Base-by-base conservation (phyloP, 2,797 vertebrate genomes). In the Acrossocheilus wenchowensis region DNA sequence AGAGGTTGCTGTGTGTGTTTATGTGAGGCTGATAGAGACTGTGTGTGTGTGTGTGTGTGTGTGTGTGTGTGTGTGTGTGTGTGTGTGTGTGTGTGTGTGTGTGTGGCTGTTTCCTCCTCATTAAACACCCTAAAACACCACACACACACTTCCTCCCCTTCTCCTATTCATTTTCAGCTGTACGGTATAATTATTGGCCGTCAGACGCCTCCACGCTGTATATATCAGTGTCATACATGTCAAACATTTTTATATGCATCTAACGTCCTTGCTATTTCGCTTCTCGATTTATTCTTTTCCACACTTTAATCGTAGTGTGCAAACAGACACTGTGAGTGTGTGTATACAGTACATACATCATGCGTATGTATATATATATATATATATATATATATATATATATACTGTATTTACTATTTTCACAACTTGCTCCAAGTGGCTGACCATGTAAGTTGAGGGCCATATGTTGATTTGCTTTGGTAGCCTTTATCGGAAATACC, bases 371-470 rank as follows among this genome's bases (percentile, higher is more conserved):
- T 30, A 30, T 30, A 30, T n/a, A 14, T n/a, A n/a, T n/a, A n/a
- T n/a, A n/a, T n/a, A n/a, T n/a, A n/a, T n/a, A n/a, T n/a, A n/a
- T n/a, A n/a, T n/a, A n/a, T n/a, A n/a, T 26, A 4, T 26, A 14
- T 45, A 4, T 15, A 45, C 10, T 73, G n/a, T 72, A 45, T 26
- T 14, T 73, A 48, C 30, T 77, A 73, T 30, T 50, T 78, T 84
- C 85, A 78, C 39, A 50, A 64, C 73, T 77, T 87, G 73, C 68
- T 68, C 86, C 83, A 79, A 89, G 81, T 84, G 84, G 81, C 48
- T 82, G 72, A 77, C 66, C 79, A 45, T 80, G 82, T 86, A 78
- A 86, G 90, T 88, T 74, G 50, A 83, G 71, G 87, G 87, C 80
- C 85, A 78, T 74, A 81, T 48, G 79, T 54, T 84, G 73, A 86